Conservation (phyloP, 2,113 vertebrate genomes). For the Istiophorus platypterus region DNA sequence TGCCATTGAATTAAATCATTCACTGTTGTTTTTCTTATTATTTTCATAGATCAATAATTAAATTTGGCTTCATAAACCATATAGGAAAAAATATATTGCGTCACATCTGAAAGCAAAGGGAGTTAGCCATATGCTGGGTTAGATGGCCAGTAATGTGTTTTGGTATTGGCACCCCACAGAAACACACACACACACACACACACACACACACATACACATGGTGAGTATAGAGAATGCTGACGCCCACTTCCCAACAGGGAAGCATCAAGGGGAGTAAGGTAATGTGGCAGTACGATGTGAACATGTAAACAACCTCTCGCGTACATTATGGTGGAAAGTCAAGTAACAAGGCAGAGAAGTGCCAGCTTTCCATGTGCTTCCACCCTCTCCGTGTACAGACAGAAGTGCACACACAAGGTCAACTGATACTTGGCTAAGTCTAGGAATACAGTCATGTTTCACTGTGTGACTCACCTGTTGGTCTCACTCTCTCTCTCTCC, state of each 20-base stretch:
- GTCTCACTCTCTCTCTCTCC: background rate
- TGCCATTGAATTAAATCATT: background rate
- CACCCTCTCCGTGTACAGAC: background rate
- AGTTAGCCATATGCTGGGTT: background rate
- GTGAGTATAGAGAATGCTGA: background rate
- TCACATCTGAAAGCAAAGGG: background rate
- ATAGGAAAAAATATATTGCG: background rate
- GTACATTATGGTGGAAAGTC: conserved; percentile 10
- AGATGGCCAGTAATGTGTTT: background rate
- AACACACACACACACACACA: background rate
- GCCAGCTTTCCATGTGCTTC: conserved; percentile 35
- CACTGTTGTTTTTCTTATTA: background rate
- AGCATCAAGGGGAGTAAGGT: background rate
- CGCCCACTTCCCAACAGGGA: background rate
- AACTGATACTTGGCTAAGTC: conserved; percentile 54
- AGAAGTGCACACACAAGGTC: conserved; percentile 28
- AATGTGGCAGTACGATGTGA: background rate
- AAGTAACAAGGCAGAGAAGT: conserved; percentile 31
- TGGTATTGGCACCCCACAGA: too few relatives aligned
- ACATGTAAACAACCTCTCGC: conserved; percentile 31
- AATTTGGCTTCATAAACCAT: background rate
- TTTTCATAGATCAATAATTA: background rate
- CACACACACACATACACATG: conserved; percentile 14
- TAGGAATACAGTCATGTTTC: conserved; percentile 47
- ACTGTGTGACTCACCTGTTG: conserved; percentile 54